phyloP scores from a whole-genome alignment of 2,113 vertebrate genomes.

The Brienomyrus brachyistius region DNA sequence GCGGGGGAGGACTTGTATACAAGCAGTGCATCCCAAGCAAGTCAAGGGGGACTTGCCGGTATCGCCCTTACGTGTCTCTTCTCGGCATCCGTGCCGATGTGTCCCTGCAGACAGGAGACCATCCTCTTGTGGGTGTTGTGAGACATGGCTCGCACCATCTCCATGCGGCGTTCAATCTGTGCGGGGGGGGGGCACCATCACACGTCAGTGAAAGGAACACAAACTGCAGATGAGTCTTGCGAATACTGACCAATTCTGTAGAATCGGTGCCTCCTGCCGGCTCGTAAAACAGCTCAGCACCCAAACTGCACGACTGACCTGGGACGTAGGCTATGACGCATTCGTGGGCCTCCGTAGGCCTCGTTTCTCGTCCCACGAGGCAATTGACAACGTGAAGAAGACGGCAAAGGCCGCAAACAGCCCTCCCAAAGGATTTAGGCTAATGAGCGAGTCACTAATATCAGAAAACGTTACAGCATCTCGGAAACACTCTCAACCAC shows the following conservation, averaged over 20 bases:
- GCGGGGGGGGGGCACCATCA: neutral
- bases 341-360: neutral
- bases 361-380: neutral
- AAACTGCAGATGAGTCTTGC: neutral
- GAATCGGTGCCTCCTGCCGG: neutral
- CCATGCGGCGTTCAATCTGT: conserved; percentile 90
- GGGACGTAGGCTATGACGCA: neutral
- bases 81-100: conserved; percentile 80
- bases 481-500: neutral
- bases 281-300: neutral
- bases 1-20: neutral
- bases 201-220: neutral
- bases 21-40: neutral
- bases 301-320: neutral
- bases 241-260: neutral
- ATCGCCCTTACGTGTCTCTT: conserved; percentile 81
- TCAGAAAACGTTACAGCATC: neutral
- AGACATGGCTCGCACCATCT: conserved; percentile 80
- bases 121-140: conserved; percentile 89
- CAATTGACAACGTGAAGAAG: neutral
- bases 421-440: neutral
- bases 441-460: neutral
- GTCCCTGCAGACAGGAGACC: conserved; percentile 81
- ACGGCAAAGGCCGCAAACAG: neutral
- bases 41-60: conserved; percentile 1